Evolutionary conservation across 1,140 invertebrate genomes (phyloP), one percentile per base, ranked within the genome.

Genomic region (Anthonomus grandis): DNA sequence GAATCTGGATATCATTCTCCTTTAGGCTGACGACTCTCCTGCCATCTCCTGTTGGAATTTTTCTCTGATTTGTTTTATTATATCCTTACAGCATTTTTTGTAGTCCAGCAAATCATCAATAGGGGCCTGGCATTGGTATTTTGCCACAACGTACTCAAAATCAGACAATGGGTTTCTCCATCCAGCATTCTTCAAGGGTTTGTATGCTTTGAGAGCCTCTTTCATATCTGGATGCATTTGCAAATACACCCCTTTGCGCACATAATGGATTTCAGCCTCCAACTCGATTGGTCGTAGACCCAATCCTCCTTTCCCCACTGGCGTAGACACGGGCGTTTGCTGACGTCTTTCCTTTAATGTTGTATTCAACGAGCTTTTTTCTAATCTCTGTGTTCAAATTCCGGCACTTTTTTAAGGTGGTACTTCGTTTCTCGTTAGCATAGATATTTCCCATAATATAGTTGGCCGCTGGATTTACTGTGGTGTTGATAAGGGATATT

Each of bases 81-180:
- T n/a, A n/a, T n/a, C n/a, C n/a, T n/a, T n/a, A n/a, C n/a, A n/a
- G n/a, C n/a, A n/a, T n/a, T n/a, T n/a, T n/a, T n/a, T n/a, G n/a
- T n/a, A n/a, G n/a, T n/a, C n/a, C n/a, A n/a, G n/a, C n/a, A n/a
- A n/a, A n/a, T n/a, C n/a, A n/a, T n/a, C n/a, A n/a, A n/a, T n/a
- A n/a, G n/a, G n/a, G n/a, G n/a, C n/a, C n/a, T n/a, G n/a, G n/a
- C n/a, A n/a, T n/a, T n/a, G n/a, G n/a, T n/a, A n/a, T n/a, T n/a
- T n/a, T n/a, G n/a, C n/a, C n/a, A n/a, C n/a, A n/a, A n/a, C n/a
- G n/a, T n/a, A n/a, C n/a, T n/a, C n/a, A n/a, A n/a, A n/a, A 51
- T 51, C 18, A 9, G 48, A 9, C 13, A 63, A 22, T 10, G 57
- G 60, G 49, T 60, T 64, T 49, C 60, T 56, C 53, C 60, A 64